phyloP scores from a whole-genome alignment of 2,113 vertebrate genomes.

The Pterocles gutturalis region DNA sequence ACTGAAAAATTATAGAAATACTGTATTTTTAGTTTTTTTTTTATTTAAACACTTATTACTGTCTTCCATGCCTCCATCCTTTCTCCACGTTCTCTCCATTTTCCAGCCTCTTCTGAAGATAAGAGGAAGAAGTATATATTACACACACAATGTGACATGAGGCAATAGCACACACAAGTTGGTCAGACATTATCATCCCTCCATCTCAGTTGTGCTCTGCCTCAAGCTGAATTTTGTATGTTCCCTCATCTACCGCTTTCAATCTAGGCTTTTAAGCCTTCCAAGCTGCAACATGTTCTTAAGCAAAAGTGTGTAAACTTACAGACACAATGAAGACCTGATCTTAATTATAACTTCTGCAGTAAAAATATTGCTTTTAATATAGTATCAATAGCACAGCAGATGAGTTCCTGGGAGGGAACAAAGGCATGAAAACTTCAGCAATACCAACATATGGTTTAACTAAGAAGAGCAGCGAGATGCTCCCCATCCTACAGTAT shows the following conservation, averaged over 20 bases:
- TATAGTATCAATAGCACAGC: background rate
- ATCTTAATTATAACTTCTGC: slow-evolving; percentile 27
- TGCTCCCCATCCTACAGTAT: background rate
- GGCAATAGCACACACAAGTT: background rate
- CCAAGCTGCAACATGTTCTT: background rate
- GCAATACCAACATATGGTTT: slow-evolving; percentile 11
- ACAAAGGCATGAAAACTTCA: background rate
- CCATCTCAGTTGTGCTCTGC: background rate
- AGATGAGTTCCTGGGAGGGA: slow-evolving; percentile 10
- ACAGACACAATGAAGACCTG: background rate
- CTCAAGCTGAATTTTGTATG: background rate
- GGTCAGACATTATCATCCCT: rapidly evolving
- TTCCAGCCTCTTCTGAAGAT: background rate
- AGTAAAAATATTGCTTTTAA: background rate
- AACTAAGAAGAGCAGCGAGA: slow-evolving; percentile 13
- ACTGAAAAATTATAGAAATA: background rate
- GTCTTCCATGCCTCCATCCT: background rate
- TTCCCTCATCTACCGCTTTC: background rate
- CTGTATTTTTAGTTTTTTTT: background rate
- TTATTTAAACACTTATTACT: background rate
- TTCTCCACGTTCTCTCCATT: background rate
- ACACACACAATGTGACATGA: background rate
- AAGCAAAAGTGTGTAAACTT: background rate
- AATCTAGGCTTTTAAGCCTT: background rate
- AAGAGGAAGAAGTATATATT: background rate